Percentiles rank a stretch among this genome's conserved stretches.
Conservation (phyloP, 2,113 vertebrate species). For the Stegostoma tigrinum region DNA sequence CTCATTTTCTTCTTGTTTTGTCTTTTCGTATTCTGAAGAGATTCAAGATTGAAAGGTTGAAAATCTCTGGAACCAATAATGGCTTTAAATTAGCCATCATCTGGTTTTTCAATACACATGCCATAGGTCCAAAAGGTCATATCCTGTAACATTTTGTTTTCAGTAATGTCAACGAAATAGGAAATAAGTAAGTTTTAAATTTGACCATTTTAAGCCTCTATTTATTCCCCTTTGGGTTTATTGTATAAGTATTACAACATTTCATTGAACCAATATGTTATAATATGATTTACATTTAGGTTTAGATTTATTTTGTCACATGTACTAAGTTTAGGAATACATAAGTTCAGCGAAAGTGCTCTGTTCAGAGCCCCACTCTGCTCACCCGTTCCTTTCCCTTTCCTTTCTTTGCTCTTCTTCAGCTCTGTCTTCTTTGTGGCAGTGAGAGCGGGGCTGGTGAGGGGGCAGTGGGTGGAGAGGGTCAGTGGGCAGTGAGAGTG, state of each 20-base stretch:
- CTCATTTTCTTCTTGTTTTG: not conserved
- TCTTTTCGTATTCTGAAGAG: not conserved
- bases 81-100: not conserved
- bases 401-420: too few relatives aligned
- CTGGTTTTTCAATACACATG: not conserved
- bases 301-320: too few relatives aligned
- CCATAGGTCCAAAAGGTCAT: not conserved
- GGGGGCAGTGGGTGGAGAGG: too few relatives aligned
- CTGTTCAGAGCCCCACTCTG: too few relatives aligned
- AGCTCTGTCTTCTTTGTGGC: too few relatives aligned
- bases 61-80: not conserved
- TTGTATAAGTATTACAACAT: not conserved
- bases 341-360: too few relatives aligned
- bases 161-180: not conserved
- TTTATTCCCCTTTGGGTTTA: not conserved
- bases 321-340: too few relatives aligned
- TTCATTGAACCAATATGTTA: not conserved
- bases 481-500: too few relatives aligned
- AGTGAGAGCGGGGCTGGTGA: too few relatives aligned
- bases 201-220: not conserved
- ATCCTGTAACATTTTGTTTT: not conserved
- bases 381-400: too few relatives aligned
- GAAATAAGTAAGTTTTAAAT: not conserved
- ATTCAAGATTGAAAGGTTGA: not conserved
- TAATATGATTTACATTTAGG: not conserved